Evolutionary conservation across 2,113 vertebrate genomes (phyloP), one percentile per base, ranked within the genome.

Genomic region (Scopus umbretta): DNA sequence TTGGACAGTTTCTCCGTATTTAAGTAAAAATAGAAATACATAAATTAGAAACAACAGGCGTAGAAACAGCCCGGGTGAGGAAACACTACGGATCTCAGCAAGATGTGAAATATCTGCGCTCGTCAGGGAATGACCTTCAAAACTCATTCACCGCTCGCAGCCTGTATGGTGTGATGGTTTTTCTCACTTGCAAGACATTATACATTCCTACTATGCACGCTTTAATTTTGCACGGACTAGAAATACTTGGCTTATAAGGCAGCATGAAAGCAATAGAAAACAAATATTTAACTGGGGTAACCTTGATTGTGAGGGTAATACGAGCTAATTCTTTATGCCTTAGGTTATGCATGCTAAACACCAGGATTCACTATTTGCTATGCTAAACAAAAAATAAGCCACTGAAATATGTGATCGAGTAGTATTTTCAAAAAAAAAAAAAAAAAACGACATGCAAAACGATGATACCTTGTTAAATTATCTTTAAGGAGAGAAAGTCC

Each of bases 51-150:
- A 38, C 80, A 42, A 49, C 10, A 59, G 91, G 83, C 26, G 2
- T 8, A 52, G 83, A 10, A 29, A 3, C 42, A 67, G 96, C 75
- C 76, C 3, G 88, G 83, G 22, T 1, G 71, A 68, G 95, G 88
- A 95, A 90, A 58, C 94, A 15, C 95, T 4, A 25, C 1, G 88
- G 58, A 81, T 68, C 68, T 30, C 40, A 45, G 79, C 93, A 45
- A 93, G 97, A 96, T 18, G 59, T 10, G 94, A 58, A n/a, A 94
- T 72, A 95, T 84, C 92, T 32, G 91, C 23, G 58, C 91, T 91
- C 84, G 49, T 16, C 84, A 97, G 87, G 80, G 95, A 98, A 97
- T 98, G 98, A 98, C 98, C 98, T 98, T 98, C 98, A 98, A 97
- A 98, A 96, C 92, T 97, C 96, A 91, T 97, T 92, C 97, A 94